These are phyloP conservation scores for Acipenser oxyrinchus DNA, from an alignment of 2,797 vertebrate species.

Conservation along the genomic window DNA sequence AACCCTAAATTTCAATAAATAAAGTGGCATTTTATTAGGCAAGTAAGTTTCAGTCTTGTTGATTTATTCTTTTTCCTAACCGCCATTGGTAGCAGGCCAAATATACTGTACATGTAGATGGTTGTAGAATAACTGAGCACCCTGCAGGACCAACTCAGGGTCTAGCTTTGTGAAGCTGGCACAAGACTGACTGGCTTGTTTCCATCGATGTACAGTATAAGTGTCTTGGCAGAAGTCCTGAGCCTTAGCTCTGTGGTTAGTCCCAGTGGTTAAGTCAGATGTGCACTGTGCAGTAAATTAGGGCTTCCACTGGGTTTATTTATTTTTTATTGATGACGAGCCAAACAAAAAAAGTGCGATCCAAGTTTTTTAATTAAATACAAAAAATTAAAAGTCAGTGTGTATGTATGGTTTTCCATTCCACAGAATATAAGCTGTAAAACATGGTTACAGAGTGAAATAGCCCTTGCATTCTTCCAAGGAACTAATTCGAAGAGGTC, in stretches of 20 bases:
- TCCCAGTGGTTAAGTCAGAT: conserved; percentile 7
- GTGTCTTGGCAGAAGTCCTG: conserved; percentile 8
- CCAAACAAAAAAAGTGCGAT: background rate
- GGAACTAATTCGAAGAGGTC: too few species aligned
- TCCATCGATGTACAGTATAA: conserved; percentile 7
- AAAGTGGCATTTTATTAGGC: background rate
- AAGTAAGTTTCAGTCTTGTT: background rate
- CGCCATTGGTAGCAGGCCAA: background rate
- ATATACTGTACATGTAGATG: background rate
- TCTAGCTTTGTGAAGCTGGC: conserved; percentile 4
- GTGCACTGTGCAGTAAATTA: background rate
- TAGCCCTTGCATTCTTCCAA: too few species aligned
- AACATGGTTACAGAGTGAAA: too few species aligned
- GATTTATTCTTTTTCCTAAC: background rate
- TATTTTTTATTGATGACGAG: background rate
- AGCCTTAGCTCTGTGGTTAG: conserved; percentile 4
- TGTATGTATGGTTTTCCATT: too few species aligned
- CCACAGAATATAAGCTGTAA: too few species aligned
- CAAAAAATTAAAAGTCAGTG: too few species aligned
- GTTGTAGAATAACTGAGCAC: background rate
- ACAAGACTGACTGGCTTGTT: background rate
- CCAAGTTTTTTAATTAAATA: too few species aligned
- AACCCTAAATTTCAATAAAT: background rate
- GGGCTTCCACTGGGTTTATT: background rate
- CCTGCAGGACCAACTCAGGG: conserved; percentile 1